Conservation (phyloP, 2,797 vertebrate genomes). For the Lerista edwardsae region DNA sequence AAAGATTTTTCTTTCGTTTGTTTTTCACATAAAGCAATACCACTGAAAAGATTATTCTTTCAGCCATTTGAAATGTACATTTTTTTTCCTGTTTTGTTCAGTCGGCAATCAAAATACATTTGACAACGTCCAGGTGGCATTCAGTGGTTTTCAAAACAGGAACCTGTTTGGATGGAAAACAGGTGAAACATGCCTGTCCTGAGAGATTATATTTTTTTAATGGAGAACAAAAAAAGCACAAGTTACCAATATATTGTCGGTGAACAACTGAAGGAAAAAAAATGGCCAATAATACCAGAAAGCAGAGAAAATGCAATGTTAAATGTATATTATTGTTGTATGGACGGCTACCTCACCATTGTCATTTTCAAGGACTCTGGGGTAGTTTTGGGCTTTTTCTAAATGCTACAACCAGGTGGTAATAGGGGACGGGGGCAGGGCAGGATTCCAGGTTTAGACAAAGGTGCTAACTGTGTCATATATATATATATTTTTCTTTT, state of each 20-base stretch:
- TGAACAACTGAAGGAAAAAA: slow-evolving; percentile 32
- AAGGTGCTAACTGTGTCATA: slow-evolving; percentile 74
- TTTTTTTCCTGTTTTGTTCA: slow-evolving; percentile 71
- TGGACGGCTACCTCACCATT: slow-evolving; percentile 78
- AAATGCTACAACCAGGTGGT: slow-evolving; percentile 56
- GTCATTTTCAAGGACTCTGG: slow-evolving; percentile 56
- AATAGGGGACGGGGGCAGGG: slow-evolving; percentile 48
- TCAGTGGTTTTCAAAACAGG: slow-evolving; percentile 14
- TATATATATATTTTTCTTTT: neutral
- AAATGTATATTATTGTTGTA: slow-evolving; percentile 65
- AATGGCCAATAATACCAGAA: slow-evolving; percentile 25
- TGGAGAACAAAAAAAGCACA: neutral
- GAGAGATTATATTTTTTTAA: neutral
- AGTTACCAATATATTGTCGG: slow-evolving; percentile 6
- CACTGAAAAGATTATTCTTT: slow-evolving; percentile 85
- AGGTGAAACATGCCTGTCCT: neutral
- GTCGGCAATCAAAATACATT: slow-evolving; percentile 86
- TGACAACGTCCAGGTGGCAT: slow-evolving; percentile 82
- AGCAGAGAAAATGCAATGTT: slow-evolving; percentile 57
- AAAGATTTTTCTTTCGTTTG: slow-evolving; percentile 42
- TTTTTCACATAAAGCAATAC: slow-evolving; percentile 66
- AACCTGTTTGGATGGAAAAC: slow-evolving; percentile 23
- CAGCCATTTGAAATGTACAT: slow-evolving; percentile 82
- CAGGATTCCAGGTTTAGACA: slow-evolving; percentile 67
- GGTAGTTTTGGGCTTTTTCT: slow-evolving; percentile 52